These are phyloP conservation scores for Gallinago stenura DNA, from an alignment of 2,797 vertebrate species.

Conservation along the genomic window DNA sequence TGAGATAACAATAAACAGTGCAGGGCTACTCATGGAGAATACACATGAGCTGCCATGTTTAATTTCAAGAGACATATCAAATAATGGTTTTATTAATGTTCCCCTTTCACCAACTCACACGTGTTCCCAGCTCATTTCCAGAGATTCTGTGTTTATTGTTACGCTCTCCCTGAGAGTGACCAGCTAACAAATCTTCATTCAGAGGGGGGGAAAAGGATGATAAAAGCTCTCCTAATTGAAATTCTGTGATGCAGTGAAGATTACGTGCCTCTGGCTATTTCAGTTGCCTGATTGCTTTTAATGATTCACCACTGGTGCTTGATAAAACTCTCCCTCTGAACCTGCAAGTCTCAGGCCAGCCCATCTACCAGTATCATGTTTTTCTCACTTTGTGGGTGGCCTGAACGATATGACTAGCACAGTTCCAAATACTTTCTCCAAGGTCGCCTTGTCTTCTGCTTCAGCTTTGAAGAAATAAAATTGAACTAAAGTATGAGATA, in stretches of 20 bases:
- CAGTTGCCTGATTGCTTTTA: conserved; percentile 17
- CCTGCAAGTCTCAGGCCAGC: not conserved
- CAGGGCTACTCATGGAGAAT: not conserved
- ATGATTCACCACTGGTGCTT: not conserved
- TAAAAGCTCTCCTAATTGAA: conserved; percentile 12
- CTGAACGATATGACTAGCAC: not conserved
- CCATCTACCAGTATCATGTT: not conserved
- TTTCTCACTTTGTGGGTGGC: conserved; percentile 13
- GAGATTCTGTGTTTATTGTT: not conserved
- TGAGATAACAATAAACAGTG: conserved; percentile 4
- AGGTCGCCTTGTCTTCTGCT: not conserved
- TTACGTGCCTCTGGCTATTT: not conserved
- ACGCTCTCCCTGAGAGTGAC: not conserved
- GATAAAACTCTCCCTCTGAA: conserved; percentile 19
- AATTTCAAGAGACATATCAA: not conserved
- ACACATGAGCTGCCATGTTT: not conserved
- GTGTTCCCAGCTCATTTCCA: not conserved
- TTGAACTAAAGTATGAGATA: not conserved
- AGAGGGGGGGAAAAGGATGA: not conserved
- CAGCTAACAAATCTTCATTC: conserved; percentile 28
- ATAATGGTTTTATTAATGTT: not conserved
- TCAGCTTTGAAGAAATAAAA: not conserved
- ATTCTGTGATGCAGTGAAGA: not conserved
- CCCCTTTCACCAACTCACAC: not conserved
- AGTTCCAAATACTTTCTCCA: not conserved